Conservation (phyloP, 2,113 vertebrate genomes). For the Xiphophorus couchianus region DNA sequence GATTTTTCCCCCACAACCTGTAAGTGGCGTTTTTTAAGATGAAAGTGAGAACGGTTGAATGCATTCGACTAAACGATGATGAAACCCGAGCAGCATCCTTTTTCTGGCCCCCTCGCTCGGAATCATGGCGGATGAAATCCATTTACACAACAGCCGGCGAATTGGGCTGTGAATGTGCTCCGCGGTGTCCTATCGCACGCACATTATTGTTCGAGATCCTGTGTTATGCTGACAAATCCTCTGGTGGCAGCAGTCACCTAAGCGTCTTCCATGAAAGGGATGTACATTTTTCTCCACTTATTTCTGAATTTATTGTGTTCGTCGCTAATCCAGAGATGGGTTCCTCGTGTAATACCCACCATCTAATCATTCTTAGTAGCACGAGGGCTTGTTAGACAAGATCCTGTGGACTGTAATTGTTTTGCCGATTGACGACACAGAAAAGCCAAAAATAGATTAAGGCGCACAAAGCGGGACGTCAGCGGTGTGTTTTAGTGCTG, state of each 20-base stretch:
- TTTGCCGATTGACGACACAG: conserved; percentile 73
- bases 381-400: conserved; percentile 74
- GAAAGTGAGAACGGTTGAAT: conserved; percentile 40
- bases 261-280: conserved; percentile 79
- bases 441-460: conserved; percentile 60
- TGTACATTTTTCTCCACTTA: conserved; percentile 79
- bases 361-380: conserved; percentile 78
- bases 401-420: conserved; percentile 76
- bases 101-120: conserved; percentile 55
- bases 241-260: conserved; percentile 80
- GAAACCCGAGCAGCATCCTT: conserved; percentile 65
- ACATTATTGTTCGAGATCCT: conserved; percentile 79
- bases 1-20: neutral
- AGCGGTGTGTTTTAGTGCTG: neutral
- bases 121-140: conserved; percentile 69
- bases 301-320: conserved; percentile 78
- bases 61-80: conserved; percentile 62
- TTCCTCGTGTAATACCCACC: conserved; percentile 76
- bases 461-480: conserved; percentile 38
- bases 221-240: conserved; percentile 82
- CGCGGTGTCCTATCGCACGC: conserved; percentile 74
- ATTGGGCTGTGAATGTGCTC: conserved; percentile 66
- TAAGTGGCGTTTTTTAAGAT: conserved; percentile 12
- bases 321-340: conserved; percentile 77
- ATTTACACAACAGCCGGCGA: conserved; percentile 71